phyloP scores from a whole-genome alignment of 2,888 invertebrate genomes.

The Helicoverpa assulta region DNA sequence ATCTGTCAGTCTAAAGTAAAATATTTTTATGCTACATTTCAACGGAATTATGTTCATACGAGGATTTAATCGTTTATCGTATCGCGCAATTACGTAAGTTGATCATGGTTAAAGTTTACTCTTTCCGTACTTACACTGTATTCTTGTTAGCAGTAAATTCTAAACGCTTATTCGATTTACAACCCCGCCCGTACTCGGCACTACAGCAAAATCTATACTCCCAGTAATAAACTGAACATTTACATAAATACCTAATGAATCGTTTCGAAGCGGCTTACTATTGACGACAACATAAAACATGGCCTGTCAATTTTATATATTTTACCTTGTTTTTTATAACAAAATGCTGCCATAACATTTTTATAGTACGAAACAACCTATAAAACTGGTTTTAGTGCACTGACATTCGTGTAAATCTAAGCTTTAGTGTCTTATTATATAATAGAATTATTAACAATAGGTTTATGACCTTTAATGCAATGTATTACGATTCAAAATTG shows the following conservation, averaged over 20 bases:
- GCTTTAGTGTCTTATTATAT: conserved; percentile 65
- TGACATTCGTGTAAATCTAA: conserved; percentile 74
- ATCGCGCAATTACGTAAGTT: background rate
- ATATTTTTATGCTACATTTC: background rate
- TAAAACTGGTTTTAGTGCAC: conserved; percentile 78
- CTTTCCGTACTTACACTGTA: background rate
- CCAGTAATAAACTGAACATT: conserved; percentile 69
- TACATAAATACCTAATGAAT: conserved; percentile 75
- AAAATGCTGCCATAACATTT: conserved; percentile 83
- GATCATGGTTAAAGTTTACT: background rate
- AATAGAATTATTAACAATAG: conserved; percentile 45
- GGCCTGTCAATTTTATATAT: conserved; percentile 82
- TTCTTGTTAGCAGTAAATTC: conserved; percentile 29
- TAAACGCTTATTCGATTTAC: conserved; percentile 52
- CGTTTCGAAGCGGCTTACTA: conserved; percentile 61
- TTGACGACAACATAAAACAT: conserved; percentile 76
- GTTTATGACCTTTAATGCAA: conserved; percentile 34
- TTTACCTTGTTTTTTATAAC: conserved; percentile 78
- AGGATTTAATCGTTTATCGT: background rate
- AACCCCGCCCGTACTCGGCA: conserved; percentile 44
- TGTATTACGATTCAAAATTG: conserved; percentile 42
- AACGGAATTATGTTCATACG: background rate
- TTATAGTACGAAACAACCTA: conserved; percentile 81
- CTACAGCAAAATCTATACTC: conserved; percentile 67
- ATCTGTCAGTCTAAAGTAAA: too few species aligned